phyloP scores from a whole-genome alignment of 2,113 vertebrate genomes.

The Corythornis cristatus region DNA sequence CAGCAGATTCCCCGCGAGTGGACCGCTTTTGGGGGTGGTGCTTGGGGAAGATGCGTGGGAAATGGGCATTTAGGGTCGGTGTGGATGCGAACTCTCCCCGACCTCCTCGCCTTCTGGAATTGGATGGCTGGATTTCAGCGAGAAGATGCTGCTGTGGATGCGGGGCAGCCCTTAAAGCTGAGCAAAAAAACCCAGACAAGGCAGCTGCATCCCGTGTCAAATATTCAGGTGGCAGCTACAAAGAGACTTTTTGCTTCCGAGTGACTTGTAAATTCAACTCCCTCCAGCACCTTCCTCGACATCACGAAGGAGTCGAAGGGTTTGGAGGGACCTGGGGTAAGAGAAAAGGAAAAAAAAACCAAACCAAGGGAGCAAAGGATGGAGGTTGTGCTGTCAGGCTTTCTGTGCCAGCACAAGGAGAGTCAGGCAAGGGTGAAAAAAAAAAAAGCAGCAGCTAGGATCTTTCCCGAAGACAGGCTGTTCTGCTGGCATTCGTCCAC shows the following conservation, averaged over 20 bases:
- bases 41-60: slow-evolving; percentile 61
- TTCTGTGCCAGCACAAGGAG: slow-evolving; percentile 44
- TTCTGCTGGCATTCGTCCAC: slow-evolving; percentile 49
- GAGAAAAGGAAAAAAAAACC: not conserved
- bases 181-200: not conserved
- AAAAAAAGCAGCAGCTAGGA: not conserved
- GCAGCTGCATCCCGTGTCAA: not conserved
- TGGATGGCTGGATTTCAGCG: not conserved
- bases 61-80: slow-evolving; percentile 61
- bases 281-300: not conserved
- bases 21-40: slow-evolving; percentile 62
- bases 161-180: not conserved
- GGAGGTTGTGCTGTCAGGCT: slow-evolving; percentile 30
- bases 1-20: slow-evolving; percentile 70
- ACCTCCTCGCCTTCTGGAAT: not conserved
- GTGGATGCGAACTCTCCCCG: slow-evolving; percentile 43
- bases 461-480: slow-evolving; percentile 53
- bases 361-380: not conserved
- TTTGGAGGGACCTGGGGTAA: not conserved
- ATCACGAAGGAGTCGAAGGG: not conserved
- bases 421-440: slow-evolving; percentile 44
- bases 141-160: not conserved
- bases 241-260: not conserved
- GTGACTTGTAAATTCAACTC: not conserved
- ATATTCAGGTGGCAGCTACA: not conserved